Evolutionary conservation across 2,113 vertebrate genomes (phyloP).

Genomic region (Sclerurus mexicanus): DNA sequence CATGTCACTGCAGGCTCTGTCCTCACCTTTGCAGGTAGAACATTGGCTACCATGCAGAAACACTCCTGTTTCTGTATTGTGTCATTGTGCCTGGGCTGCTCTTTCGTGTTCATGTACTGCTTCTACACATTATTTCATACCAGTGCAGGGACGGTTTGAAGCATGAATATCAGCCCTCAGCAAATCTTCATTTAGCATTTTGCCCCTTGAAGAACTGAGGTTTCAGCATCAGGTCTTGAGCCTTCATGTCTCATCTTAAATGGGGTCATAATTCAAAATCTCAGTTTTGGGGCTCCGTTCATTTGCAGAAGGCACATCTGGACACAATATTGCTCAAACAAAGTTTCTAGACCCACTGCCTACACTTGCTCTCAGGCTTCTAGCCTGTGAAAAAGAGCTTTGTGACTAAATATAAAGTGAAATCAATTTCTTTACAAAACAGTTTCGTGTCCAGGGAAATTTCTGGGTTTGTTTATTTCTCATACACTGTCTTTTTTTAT

Average conservation of each 20-base stretch:
- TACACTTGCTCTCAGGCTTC: background rate
- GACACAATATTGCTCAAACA: background rate
- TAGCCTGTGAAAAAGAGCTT: background rate
- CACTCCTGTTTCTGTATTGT: background rate
- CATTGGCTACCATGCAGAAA: background rate
- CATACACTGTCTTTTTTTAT: background rate
- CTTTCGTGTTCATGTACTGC: accelerated
- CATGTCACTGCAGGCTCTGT: background rate
- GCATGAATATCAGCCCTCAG: background rate
- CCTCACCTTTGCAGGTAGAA: accelerated
- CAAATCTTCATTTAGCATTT: background rate
- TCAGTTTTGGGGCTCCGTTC: background rate
- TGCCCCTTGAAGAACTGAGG: background rate
- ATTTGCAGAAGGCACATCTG: background rate
- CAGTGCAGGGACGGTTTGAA: background rate
- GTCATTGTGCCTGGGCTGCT: background rate
- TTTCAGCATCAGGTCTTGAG: background rate
- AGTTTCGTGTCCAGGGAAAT: background rate
- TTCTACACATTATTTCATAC: background rate
- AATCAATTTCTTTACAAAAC: background rate
- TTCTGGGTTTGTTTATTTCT: background rate
- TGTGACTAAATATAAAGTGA: background rate
- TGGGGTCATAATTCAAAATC: background rate
- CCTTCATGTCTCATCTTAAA: background rate
- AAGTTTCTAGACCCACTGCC: background rate